phyloP scores from a whole-genome alignment of 2,113 vertebrate genomes.

The Hemicordylus capensis region DNA sequence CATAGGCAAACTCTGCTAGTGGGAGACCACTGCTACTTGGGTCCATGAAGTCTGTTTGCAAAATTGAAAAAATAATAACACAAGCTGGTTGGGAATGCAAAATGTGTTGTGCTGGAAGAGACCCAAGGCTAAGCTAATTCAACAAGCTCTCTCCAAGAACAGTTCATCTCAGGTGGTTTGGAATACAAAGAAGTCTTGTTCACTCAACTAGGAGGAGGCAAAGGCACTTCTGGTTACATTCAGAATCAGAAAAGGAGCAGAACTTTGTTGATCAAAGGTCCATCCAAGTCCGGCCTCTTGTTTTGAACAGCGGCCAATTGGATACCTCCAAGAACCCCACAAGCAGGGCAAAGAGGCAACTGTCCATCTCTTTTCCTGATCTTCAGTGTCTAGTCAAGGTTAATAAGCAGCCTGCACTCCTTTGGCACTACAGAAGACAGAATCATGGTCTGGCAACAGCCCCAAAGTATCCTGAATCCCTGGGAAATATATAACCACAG shows the following conservation, averaged over 20 bases:
- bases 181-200: background rate
- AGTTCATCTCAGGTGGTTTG: background rate
- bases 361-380: background rate
- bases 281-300: background rate
- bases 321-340: background rate
- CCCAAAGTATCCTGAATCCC: too few relatives aligned
- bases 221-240: background rate
- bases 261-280: background rate
- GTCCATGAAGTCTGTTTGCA: constrained; percentile 6
- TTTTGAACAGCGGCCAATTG: background rate
- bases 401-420: too few relatives aligned
- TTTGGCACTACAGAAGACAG: background rate
- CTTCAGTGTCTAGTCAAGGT: background rate
- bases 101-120: background rate
- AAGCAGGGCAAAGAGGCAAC: background rate
- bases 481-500: too few relatives aligned
- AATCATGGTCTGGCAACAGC: too few relatives aligned
- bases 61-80: constrained; percentile 14
- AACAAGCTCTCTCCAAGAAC: background rate
- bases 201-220: background rate
- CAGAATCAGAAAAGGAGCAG: background rate
- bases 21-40: background rate
- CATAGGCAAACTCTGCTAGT: background rate
- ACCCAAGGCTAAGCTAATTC: background rate
- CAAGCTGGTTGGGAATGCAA: background rate